Evolutionary conservation across 2,888 invertebrate genomes (phyloP), one percentile per base, ranked within the genome.

Genomic region (Chymomyza fuscimana): DNA sequence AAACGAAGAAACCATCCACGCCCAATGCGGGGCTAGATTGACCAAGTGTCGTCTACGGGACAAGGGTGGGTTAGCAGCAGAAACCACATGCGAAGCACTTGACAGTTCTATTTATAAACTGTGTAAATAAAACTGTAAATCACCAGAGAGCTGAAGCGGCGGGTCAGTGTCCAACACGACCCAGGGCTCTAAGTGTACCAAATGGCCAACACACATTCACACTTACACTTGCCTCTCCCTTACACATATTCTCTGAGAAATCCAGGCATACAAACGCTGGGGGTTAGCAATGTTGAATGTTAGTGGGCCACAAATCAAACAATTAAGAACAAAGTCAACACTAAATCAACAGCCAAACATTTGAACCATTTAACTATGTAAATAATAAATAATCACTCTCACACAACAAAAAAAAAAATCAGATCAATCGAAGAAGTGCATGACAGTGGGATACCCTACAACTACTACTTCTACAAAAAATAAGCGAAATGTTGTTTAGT

Each of bases 291-390:
- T 46, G 40, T 12, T 46, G 40, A 12, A 46, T 7, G 40, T 12
- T 15, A 9, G 29, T 25, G 58, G 52, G 64, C 82, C 83, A 83
- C 83, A 83, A 83, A 83, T 83, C 83, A 86, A 83, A 83, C 83
- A 83, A 83, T 83, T 83, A 86, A 54, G 16, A 83, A 81, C 51
- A 29, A 65, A 67, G 50, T 62, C 54, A 63, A 67, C 85, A 82
- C 80, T 81, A 85, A 85, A 85, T 87, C 85, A 85, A 85, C 85
- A 85, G 84, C 78, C 84, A 85, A 85, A 87, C 86, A 85, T 87
- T 86, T 85, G 79, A 85, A 87, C 86, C 85, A 85, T 85, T 85
- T 85, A 87, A 87, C 85, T 87, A 85, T 86, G 85, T 87, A 85
- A 85, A 85, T 86, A 32, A 32, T 32, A 32, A 71, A 61, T 50